These are phyloP conservation scores for Rhombomys opimus DNA, from an alignment of 2,113 vertebrate species.

Conservation along the genomic window DNA sequence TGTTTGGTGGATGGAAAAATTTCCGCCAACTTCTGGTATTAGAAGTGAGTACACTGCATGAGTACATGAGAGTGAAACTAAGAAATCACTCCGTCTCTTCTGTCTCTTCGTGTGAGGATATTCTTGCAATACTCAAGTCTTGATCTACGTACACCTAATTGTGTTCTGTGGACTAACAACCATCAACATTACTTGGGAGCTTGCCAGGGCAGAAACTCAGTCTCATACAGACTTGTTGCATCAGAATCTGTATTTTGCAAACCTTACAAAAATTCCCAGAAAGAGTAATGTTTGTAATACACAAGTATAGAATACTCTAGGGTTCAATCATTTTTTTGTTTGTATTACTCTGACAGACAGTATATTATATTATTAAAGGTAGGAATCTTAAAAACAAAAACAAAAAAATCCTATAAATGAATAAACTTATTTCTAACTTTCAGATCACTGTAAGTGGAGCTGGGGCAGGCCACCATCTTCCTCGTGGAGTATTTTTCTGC, in stretches of 20 bases:
- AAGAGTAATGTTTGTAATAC: conserved; percentile 13
- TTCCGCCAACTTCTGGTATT: too few species aligned
- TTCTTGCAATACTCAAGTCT: not conserved
- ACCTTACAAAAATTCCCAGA: not conserved
- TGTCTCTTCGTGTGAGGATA: not conserved
- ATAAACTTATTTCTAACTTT: not conserved
- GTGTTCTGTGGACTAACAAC: not conserved
- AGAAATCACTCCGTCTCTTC: not conserved
- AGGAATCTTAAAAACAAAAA: not conserved
- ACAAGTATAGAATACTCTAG: not conserved
- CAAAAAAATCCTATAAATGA: not conserved
- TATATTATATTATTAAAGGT: not conserved
- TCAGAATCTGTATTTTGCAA: not conserved
- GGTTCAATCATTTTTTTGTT: not conserved
- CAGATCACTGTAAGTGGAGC: not conserved
- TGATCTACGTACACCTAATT: not conserved
- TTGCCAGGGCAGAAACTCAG: not conserved
- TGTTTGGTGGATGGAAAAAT: not conserved
- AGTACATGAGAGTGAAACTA: not conserved
- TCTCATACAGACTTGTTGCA: not conserved
- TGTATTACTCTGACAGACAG: not conserved
- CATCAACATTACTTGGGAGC: not conserved
- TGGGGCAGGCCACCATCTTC: fast-evolving
- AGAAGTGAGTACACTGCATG: not conserved
- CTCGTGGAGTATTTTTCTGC: not conserved